phyloP scores from a whole-genome alignment of 2,888 invertebrate genomes.

The Eudasyphora cyanicolor region DNA sequence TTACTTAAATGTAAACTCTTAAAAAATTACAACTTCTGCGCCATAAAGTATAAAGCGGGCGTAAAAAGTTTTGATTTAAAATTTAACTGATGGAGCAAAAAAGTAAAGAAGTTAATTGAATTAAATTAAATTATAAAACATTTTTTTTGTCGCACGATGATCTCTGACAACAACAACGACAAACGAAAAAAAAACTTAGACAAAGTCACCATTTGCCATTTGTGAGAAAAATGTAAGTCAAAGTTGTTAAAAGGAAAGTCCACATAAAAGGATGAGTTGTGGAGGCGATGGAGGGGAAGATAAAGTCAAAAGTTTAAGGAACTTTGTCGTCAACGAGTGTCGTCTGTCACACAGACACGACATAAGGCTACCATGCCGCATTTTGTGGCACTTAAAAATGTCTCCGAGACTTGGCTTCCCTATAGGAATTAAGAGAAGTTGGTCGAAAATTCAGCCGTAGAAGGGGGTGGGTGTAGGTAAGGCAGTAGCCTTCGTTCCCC shows the following conservation, averaged over 20 bases:
- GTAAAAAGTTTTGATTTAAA: conserved; percentile 61
- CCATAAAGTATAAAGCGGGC: conserved; percentile 17
- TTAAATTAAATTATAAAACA: conserved; percentile 56
- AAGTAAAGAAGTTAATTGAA: conserved; percentile 52
- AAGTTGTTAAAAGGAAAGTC: conserved; percentile 48
- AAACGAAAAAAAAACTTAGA: conserved; percentile 34
- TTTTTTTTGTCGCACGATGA: background rate
- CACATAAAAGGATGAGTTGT: background rate
- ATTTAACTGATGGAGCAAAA: conserved; percentile 36
- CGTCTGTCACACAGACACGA: conserved; percentile 52
- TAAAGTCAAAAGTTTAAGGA: conserved; percentile 55
- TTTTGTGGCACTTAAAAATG: conserved; percentile 58
- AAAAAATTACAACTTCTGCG: conserved; percentile 33
- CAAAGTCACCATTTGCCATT: conserved; percentile 56
- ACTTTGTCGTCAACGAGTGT: too few relatives aligned
- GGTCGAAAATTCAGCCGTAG: too few relatives aligned
- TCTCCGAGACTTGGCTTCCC: conserved; percentile 57
- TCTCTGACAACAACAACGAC: conserved; percentile 11
- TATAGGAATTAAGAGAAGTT: background rate
- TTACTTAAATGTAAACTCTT: conserved; percentile 24
- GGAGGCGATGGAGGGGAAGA: background rate
- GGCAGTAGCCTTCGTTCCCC: background rate
- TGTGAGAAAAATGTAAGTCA: conserved; percentile 57
- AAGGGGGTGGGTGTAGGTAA: background rate
- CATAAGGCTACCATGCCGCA: conserved; percentile 36